Evolutionary conservation across 1,140 invertebrate species (phyloP).

Genomic region (Plodia interpunctella): DNA sequence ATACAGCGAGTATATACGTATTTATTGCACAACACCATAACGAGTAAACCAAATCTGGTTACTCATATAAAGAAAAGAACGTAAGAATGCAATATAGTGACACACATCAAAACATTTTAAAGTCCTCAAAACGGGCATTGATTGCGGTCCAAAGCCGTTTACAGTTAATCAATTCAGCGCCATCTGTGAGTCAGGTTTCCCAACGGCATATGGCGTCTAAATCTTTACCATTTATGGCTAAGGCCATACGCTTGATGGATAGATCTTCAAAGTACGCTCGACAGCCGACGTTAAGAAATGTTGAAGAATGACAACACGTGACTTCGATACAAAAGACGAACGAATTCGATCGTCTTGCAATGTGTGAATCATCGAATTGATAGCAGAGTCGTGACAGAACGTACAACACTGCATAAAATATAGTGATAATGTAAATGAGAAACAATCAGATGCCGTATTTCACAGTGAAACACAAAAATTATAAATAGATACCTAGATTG

Average conservation of each 20-base stretch:
- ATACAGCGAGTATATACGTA: background rate
- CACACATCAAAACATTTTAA: slow-evolving; percentile 29
- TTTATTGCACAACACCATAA: slow-evolving; percentile 10
- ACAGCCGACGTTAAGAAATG: slow-evolving; percentile 26
- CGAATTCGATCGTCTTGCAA: background rate
- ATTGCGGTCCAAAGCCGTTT: slow-evolving; percentile 51
- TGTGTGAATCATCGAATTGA: background rate
- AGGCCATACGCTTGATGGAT: slow-evolving; percentile 30
- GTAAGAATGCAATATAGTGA: slow-evolving; percentile 25
- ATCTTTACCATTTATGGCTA: slow-evolving; percentile 49
- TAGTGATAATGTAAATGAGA: background rate
- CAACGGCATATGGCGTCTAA: slow-evolving; percentile 61
- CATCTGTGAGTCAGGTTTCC: slow-evolving; percentile 48
- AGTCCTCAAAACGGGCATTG: slow-evolving; percentile 31
- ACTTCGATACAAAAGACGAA: background rate
- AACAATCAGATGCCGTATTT: background rate
- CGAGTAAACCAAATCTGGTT: slow-evolving; percentile 5
- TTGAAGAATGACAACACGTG: slow-evolving; percentile 20
- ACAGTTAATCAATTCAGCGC: slow-evolving; percentile 55
- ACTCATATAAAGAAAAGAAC: slow-evolving; percentile 15
- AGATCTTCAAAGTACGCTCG: slow-evolving; percentile 18
- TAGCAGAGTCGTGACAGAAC: slow-evolving; percentile 16
- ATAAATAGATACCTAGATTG: too few species aligned
- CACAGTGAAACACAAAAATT: background rate
- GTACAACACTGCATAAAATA: slow-evolving; percentile 12